A percentile compares a stretch with the other conserved stretches of the same genome.
Evolutionary conservation across 2,888 invertebrate species (phyloP).

Genomic region (Dyspetes luteomarginatus): DNA sequence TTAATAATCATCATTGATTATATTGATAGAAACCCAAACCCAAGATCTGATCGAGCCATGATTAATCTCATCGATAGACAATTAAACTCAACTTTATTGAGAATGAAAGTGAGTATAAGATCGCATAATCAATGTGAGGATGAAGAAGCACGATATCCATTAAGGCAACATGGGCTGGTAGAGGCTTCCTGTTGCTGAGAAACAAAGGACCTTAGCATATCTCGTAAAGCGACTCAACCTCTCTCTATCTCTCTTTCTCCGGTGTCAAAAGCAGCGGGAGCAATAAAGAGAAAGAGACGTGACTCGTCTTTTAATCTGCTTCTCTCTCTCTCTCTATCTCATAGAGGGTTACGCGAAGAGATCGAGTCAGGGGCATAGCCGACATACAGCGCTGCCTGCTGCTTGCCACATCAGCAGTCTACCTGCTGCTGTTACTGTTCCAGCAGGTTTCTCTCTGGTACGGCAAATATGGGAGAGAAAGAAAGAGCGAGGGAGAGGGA

Average conservation of each 20-base stretch:
- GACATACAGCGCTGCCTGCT: slow-evolving; percentile 41
- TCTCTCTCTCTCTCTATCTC: slow-evolving; percentile 4
- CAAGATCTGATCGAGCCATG: too few species aligned
- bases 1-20: background rate
- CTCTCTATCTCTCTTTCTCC: slow-evolving; percentile 18
- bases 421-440: slow-evolving; percentile 46
- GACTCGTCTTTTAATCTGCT: background rate
- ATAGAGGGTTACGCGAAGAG: slow-evolving; percentile 22
- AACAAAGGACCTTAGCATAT: slow-evolving; percentile 55
- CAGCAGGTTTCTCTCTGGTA: slow-evolving; percentile 44
- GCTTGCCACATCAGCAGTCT: slow-evolving; percentile 46
- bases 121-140: slow-evolving; percentile 22
- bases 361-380: slow-evolving; percentile 33
- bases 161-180: slow-evolving; percentile 46
- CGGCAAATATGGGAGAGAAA: slow-evolving; percentile 8
- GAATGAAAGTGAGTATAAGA: slow-evolving; percentile 11
- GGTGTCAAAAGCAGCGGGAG: slow-evolving; percentile 20
- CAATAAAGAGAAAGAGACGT: slow-evolving; percentile 48
- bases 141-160: slow-evolving; percentile 37
- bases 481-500: slow-evolving; percentile 32
- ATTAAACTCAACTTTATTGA: background rate
- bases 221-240: slow-evolving; percentile 32
- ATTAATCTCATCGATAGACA: background rate
- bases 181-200: slow-evolving; percentile 53
- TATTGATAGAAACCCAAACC: background rate